phyloP scores from a whole-genome alignment of 2,888 invertebrate genomes.

The Oasisia sp. region DNA sequence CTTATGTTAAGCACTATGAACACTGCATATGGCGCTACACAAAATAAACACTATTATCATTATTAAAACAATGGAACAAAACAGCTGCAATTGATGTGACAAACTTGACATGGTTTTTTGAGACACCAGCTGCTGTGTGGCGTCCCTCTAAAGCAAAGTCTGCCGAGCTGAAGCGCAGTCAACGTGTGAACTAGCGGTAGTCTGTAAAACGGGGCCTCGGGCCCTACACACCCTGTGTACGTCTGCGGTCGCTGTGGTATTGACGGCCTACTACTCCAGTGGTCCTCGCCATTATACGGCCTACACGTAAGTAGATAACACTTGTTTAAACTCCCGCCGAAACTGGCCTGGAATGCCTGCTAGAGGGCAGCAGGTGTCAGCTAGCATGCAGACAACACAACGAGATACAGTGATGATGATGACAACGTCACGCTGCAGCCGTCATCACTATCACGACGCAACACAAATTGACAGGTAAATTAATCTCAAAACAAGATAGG shows the following conservation, averaged over 20 bases:
- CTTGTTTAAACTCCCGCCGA: not conserved
- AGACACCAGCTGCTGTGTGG: not conserved
- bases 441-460: not conserved
- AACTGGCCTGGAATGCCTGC: not conserved
- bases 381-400: not conserved
- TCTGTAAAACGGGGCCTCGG: not conserved
- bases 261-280: not conserved
- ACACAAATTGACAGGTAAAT: not conserved
- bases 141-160: not conserved
- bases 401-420: not conserved
- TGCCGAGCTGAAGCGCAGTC: not conserved
- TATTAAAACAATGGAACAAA: not conserved
- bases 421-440: not conserved
- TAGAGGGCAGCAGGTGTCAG: not conserved
- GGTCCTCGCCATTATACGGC: conserved; percentile 17
- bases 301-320: not conserved
- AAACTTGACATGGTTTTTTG: not conserved
- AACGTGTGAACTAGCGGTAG: not conserved
- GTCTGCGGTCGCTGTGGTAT: not conserved
- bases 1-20: no score
- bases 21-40: no score
- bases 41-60: no score
- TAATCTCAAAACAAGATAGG: not conserved
- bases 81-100: not conserved
- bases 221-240: not conserved